Conservation (phyloP, 2,797 vertebrate genomes). For the Typhlichthys subterraneus region DNA sequence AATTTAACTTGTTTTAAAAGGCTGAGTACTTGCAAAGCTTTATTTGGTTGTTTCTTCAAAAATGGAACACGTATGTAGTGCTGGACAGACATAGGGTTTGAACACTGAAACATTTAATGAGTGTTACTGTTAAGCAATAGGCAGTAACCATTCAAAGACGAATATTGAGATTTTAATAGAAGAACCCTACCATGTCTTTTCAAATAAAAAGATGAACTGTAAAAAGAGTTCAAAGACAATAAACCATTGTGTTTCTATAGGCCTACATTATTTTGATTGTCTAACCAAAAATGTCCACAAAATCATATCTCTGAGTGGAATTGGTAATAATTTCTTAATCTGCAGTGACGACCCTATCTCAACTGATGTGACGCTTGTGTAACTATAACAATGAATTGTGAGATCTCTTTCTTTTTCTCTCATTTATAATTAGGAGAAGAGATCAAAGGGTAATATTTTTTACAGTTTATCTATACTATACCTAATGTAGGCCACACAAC, state of each 20-base stretch:
- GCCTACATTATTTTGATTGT: conserved; percentile 2
- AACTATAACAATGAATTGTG: conserved; percentile 33
- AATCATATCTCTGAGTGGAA: conserved; percentile 8
- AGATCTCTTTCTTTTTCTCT: background rate
- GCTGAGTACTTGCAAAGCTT: too few species aligned
- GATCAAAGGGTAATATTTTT: conserved; percentile 50
- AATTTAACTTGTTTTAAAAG: too few species aligned
- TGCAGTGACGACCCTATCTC: conserved; percentile 31
- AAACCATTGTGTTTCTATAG: too few species aligned
- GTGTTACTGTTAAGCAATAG: too few species aligned
- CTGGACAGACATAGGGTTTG: too few species aligned
- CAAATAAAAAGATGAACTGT: too few species aligned
- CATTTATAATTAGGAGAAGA: conserved; percentile 24
- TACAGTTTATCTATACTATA: conserved; percentile 41
- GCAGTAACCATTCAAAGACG: too few species aligned
- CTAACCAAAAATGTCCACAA: conserved; percentile 46
- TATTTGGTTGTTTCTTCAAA: too few species aligned
- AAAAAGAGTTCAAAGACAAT: too few species aligned
- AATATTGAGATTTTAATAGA: background rate
- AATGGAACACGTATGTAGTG: too few species aligned
- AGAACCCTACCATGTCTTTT: too few species aligned
- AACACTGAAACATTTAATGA: too few species aligned
- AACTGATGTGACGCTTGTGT: conserved; percentile 22
- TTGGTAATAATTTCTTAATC: conserved; percentile 2
- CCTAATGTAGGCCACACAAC: background rate